Conservation (phyloP, 2,113 vertebrate species). For the Mormoops blainvillei region DNA sequence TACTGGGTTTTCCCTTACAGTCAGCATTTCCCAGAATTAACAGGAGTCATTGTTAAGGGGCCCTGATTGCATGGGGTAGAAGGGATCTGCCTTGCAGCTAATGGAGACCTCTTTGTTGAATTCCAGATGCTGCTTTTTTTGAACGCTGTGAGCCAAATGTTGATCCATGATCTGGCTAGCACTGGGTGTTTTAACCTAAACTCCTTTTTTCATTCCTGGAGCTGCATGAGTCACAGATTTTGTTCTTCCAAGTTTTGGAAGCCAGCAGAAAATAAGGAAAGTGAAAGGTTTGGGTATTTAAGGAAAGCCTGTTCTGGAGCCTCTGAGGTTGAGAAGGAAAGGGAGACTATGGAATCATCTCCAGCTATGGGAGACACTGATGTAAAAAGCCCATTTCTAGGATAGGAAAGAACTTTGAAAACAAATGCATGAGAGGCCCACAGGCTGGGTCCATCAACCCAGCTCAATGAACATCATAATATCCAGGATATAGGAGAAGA, state of each 20-base stretch:
- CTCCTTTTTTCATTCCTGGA: neutral
- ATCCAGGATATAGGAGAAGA: neutral
- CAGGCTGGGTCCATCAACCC: neutral
- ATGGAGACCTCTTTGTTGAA: neutral
- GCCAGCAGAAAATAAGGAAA: neutral
- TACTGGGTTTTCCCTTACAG: neutral
- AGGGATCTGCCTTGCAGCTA: neutral
- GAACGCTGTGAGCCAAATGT: too few relatives aligned
- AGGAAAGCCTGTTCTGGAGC: neutral
- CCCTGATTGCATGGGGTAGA: rapidly evolving
- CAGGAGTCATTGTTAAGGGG: neutral
- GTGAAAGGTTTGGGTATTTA: neutral
- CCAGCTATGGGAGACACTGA: neutral
- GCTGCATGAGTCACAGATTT: neutral
- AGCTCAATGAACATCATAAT: neutral
- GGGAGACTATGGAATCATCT: neutral
- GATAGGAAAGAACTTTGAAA: neutral
- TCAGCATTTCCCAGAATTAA: neutral
- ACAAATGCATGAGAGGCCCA: neutral
- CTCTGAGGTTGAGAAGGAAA: neutral
- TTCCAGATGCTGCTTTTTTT: neutral
- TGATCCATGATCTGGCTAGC: neutral
- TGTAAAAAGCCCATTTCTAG: neutral
- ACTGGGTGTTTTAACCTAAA: neutral
- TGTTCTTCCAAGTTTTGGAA: neutral